These are phyloP conservation scores for Oreochromis spilurus DNA, from an alignment of 2,113 vertebrate genomes.

Conservation along the genomic window DNA sequence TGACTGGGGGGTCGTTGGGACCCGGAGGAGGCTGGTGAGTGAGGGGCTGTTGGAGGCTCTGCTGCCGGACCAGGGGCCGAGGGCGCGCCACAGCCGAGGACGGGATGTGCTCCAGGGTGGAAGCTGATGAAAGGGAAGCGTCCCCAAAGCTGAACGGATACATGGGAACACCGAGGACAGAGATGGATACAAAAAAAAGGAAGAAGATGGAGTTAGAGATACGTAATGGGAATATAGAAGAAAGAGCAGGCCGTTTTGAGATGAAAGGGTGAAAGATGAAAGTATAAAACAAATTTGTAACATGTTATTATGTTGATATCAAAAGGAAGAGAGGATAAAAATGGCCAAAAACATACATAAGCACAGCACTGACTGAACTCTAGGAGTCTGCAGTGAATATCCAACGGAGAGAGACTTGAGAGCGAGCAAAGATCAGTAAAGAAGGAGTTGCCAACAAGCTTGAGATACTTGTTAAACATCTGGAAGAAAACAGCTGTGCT, in stretches of 20 bases:
- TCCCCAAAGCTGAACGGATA: constrained; percentile 86
- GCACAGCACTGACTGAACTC: background rate
- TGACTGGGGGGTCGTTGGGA: constrained; percentile 90
- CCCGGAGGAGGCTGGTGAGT: constrained; percentile 88
- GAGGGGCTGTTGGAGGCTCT: constrained; percentile 97
- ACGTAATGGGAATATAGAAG: constrained; percentile 32
- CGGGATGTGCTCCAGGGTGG: constrained; percentile 98
- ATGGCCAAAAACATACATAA: constrained; percentile 1
- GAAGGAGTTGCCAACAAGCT: background rate
- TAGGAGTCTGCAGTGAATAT: background rate
- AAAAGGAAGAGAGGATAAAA: constrained; percentile 14
- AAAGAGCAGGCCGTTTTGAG: constrained; percentile 61
- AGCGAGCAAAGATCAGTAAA: background rate
- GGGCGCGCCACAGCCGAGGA: constrained; percentile 87
- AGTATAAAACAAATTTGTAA: background rate
- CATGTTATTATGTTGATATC: background rate
- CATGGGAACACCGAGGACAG: constrained; percentile 6
- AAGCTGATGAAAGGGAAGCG: constrained; percentile 90
- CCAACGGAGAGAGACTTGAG: background rate
- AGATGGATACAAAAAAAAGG: constrained; percentile 32
- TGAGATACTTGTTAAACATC: background rate
- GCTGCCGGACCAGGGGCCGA: constrained; percentile 92
- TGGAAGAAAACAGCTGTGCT: background rate
- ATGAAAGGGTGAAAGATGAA: constrained; percentile 6
- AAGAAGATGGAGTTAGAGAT: constrained; percentile 31